These are phyloP conservation scores for Cyprinodon diabolis DNA, from an alignment of 2,797 vertebrate genomes.

Conservation along the genomic window DNA sequence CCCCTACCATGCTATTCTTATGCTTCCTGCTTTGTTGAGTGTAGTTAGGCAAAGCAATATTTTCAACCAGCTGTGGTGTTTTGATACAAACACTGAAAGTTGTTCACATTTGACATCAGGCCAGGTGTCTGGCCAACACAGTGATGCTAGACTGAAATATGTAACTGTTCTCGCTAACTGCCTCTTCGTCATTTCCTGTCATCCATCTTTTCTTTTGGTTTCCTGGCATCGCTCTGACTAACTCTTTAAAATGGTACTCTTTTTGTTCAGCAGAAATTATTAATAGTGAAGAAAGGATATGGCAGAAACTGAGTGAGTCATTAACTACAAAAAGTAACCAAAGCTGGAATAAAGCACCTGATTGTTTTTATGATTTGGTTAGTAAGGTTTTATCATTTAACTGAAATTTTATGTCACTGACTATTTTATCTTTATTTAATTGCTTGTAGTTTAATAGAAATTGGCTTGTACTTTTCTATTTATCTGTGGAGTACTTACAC, in stretches of 20 bases:
- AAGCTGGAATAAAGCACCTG: constrained; percentile 28
- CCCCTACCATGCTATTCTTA: constrained; percentile 20
- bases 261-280: background rate
- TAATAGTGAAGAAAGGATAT: constrained; percentile 1
- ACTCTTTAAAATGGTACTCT: constrained; percentile 1
- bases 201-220: background rate
- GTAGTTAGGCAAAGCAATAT: constrained; percentile 39
- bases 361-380: background rate
- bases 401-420: too few species aligned
- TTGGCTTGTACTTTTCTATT: too few species aligned
- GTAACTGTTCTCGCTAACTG: background rate
- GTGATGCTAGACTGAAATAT: constrained; percentile 34
- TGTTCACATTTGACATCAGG: constrained; percentile 9
- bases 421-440: too few species aligned
- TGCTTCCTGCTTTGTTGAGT: constrained; percentile 41
- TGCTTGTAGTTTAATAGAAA: too few species aligned
- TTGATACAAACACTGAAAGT: background rate
- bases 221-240: background rate
- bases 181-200: constrained; percentile 14
- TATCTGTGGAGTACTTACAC: too few species aligned
- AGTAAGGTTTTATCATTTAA: constrained; percentile 9
- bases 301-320: constrained; percentile 41
- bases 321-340: constrained; percentile 48
- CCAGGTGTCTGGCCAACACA: constrained; percentile 6
- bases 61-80: constrained; percentile 5